phyloP scores from a whole-genome alignment of 2,113 vertebrate species.

The Scomber japonicus region DNA sequence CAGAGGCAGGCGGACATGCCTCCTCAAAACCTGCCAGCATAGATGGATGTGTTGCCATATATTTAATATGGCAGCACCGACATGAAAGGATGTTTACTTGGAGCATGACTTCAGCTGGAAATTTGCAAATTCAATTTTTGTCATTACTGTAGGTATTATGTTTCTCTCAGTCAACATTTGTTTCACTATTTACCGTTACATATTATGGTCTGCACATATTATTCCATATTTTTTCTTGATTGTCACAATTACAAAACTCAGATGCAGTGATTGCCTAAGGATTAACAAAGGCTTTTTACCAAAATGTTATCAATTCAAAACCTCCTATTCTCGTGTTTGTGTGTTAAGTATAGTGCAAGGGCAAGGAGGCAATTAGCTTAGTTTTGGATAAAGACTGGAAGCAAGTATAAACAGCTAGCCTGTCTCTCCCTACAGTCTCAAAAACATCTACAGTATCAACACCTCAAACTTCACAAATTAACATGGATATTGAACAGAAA shows the following conservation, averaged over 20 bases:
- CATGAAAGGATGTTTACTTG: conserved; percentile 26
- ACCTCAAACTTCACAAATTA: no score
- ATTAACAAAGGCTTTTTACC: not conserved
- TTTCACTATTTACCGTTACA: not conserved
- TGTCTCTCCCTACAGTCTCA: no score
- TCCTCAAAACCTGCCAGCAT: conserved; percentile 66
- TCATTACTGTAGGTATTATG: not conserved
- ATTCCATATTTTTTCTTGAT: not conserved
- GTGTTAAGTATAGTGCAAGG: not conserved
- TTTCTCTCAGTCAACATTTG: not conserved
- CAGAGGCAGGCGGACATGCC: conserved; percentile 72
- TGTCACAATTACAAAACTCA: not conserved
- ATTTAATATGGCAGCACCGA: conserved; percentile 35
- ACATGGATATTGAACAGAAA: no score
- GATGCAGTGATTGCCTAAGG: not conserved
- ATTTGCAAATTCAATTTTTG: not conserved
- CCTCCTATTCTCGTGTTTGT: not conserved
- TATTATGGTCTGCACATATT: not conserved
- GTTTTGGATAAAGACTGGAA: not conserved
- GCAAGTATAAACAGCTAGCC: not conserved
- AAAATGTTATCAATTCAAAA: not conserved
- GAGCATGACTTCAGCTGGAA: conserved; percentile 23
- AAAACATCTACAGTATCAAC: no score
- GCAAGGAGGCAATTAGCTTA: not conserved
- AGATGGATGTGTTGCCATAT: conserved; percentile 38